Percentiles rank a stretch among this genome's conserved stretches.
These are phyloP conservation scores for Drusus annulatus DNA, from an alignment of 1,140 invertebrate species.

Conservation along the genomic window DNA sequence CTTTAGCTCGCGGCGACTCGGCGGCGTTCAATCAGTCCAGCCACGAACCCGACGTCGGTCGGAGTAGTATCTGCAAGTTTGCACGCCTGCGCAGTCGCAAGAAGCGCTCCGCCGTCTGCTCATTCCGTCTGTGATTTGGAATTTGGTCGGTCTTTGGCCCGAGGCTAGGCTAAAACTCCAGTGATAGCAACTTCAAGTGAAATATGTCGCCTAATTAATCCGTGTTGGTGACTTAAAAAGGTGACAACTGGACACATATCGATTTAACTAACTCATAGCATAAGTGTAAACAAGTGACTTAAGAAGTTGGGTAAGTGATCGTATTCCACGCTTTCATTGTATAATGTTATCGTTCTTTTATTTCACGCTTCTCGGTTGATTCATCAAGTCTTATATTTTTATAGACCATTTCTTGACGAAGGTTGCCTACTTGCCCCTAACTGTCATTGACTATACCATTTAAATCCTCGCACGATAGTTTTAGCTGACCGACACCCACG, in stretches of 20 bases:
- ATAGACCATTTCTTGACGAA: not conserved
- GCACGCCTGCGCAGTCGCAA: too few relatives aligned
- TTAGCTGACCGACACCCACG: conserved; percentile 25
- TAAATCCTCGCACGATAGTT: conserved; percentile 8
- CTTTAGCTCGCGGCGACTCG: too few relatives aligned
- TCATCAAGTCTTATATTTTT: not conserved
- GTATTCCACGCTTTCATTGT: conserved; percentile 11
- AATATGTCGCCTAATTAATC: conserved; percentile 8
- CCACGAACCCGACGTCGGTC: too few relatives aligned
- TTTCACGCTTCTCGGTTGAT: not conserved
- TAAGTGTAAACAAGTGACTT: conserved; percentile 32
- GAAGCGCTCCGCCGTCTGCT: too few relatives aligned
- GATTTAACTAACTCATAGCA: not conserved
- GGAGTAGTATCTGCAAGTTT: too few relatives aligned
- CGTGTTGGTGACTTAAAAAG: not conserved
- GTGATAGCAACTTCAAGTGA: conserved; percentile 19
- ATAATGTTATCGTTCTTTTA: not conserved
- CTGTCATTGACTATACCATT: conserved; percentile 13
- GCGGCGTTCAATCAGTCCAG: too few relatives aligned
- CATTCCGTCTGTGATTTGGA: too few relatives aligned
- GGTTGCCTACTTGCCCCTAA: not conserved
- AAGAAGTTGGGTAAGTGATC: conserved; percentile 19
- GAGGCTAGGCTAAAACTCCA: not conserved
- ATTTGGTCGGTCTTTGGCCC: conserved; percentile 16
- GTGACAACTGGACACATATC: not conserved